Evolutionary conservation across 2,797 vertebrate genomes (phyloP).

Genomic region (Aselliscus stoliczkanus): DNA sequence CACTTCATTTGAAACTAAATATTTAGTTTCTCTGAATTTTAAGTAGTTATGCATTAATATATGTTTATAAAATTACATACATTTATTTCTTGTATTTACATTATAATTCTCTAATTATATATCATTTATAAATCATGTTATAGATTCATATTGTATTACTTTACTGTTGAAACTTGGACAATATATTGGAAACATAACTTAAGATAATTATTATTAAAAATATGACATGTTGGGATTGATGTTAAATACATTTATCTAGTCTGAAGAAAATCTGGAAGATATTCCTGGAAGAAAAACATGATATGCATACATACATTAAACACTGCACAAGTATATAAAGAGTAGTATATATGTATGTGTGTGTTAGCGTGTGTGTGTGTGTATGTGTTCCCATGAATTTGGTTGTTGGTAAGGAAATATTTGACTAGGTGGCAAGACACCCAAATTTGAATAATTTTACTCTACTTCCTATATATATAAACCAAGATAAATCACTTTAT

Average conservation of each 20-base stretch:
- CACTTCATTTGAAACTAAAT: not conserved
- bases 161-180: not conserved
- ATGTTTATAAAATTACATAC: not conserved
- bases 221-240: not conserved
- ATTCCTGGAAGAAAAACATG: not conserved
- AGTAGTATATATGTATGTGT: not conserved
- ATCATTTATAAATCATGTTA: not conserved
- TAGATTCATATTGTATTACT: not conserved
- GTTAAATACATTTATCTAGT: not conserved
- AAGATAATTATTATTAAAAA: not conserved
- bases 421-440: not conserved
- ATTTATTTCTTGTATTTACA: not conserved
- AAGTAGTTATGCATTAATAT: not conserved
- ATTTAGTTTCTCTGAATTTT: not conserved
- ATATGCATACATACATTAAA: not conserved
- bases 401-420: not conserved
- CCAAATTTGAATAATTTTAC: not conserved
- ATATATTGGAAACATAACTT: not conserved
- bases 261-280: not conserved
- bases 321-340: not conserved
- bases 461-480: not conserved
- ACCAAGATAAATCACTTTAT: not conserved
- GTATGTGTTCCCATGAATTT: not conserved
- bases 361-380: accelerated
- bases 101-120: not conserved